Conservation (phyloP, 2,113 vertebrate genomes). For the Aplodontia rufa region DNA sequence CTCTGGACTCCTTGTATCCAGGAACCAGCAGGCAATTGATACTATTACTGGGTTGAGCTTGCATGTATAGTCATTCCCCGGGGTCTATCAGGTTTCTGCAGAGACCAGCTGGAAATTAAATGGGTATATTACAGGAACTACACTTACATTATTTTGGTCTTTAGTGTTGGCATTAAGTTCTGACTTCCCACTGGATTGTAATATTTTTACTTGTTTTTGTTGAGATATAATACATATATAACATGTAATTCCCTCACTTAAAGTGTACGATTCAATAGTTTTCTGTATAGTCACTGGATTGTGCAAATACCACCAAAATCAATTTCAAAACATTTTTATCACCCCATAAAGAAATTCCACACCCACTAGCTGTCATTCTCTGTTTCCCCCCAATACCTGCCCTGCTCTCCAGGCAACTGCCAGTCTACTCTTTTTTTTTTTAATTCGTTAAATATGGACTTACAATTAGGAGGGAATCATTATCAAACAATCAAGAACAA, state of each 20-base stretch:
- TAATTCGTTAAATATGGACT: no score
- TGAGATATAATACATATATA: neutral
- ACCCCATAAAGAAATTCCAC: neutral
- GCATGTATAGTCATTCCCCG: neutral
- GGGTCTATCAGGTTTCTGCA: neutral
- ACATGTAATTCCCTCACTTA: neutral
- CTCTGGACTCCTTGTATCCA: neutral
- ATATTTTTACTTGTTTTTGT: constrained; percentile 29
- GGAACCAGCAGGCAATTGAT: neutral
- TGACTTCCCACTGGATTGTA: neutral
- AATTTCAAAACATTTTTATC: constrained; percentile 37
- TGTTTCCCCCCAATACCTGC: neutral
- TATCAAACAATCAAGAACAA: no score
- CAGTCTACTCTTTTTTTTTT: neutral
- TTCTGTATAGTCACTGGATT: neutral
- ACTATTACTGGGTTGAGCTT: neutral
- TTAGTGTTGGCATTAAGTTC: neutral
- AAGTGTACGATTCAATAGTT: neutral
- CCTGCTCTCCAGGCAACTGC: neutral
- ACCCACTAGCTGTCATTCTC: neutral
- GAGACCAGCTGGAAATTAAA: neutral
- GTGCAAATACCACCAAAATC: constrained; percentile 8
- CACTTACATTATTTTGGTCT: neutral
- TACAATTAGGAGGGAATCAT: no score
- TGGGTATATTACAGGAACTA: neutral